phyloP scores from a whole-genome alignment of 2,888 invertebrate species.

The Acleris literana region DNA sequence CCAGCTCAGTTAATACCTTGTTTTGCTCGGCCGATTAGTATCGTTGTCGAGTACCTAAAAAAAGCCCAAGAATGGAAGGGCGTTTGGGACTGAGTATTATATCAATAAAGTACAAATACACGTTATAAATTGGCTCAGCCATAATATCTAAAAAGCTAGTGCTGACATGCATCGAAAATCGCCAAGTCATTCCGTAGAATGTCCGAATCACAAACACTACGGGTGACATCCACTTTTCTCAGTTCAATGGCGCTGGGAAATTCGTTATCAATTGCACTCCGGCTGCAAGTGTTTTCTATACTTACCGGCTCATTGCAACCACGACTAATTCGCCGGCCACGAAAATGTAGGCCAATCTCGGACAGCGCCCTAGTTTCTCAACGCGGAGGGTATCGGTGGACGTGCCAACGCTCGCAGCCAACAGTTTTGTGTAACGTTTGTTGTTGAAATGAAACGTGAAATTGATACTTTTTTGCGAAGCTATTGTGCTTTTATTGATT shows the following conservation, averaged over 20 bases:
- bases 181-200: too few relatives aligned
- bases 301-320: slow-evolving; percentile 74
- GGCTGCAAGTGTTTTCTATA: slow-evolving; percentile 69
- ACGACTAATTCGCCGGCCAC: slow-evolving; percentile 71
- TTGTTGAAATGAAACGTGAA: slow-evolving; percentile 76
- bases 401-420: slow-evolving; percentile 72
- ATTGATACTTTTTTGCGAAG: slow-evolving; percentile 46
- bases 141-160: too few relatives aligned
- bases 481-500: slow-evolving; percentile 42
- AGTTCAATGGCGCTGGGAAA: slow-evolving; percentile 50
- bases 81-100: too few relatives aligned
- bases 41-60: too few relatives aligned
- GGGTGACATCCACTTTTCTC: slow-evolving; percentile 21
- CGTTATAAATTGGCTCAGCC: too few relatives aligned
- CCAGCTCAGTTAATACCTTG: too few relatives aligned
- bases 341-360: slow-evolving; percentile 77
- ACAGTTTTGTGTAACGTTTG: slow-evolving; percentile 77
- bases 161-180: too few relatives aligned
- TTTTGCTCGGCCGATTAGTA: too few relatives aligned
- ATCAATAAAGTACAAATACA: too few relatives aligned
- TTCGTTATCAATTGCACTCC: slow-evolving; percentile 64
- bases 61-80: too few relatives aligned
- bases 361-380: slow-evolving; percentile 78
- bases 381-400: slow-evolving; percentile 75
- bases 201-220: too few relatives aligned